phyloP scores from a whole-genome alignment of 2,888 invertebrate genomes.

The Lycophotia porphyrea region DNA sequence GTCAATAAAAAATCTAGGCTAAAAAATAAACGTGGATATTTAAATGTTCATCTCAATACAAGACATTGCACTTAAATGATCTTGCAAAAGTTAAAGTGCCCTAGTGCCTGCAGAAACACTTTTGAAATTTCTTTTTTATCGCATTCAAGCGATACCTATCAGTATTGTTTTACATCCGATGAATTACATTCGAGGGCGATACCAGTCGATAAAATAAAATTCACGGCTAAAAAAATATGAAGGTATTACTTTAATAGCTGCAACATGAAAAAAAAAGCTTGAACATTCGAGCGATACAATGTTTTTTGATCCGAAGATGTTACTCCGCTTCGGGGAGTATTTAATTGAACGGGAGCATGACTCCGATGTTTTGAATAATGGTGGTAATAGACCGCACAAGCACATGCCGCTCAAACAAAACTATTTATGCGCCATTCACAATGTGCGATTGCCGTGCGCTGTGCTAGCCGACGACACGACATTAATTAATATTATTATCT shows the following conservation, averaged over 20 bases:
- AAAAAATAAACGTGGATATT: constrained; percentile 67
- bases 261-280: constrained; percentile 81
- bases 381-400: constrained; percentile 82
- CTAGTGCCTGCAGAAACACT: constrained; percentile 78
- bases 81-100: constrained; percentile 79
- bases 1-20: constrained; percentile 46
- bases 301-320: constrained; percentile 80
- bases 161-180: constrained; percentile 86
- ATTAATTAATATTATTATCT: constrained; percentile 49
- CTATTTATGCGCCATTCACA: constrained; percentile 68
- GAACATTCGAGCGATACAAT: constrained; percentile 80
- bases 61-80: constrained; percentile 85
- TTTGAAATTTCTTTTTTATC: constrained; percentile 83
- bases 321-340: constrained; percentile 79
- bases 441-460: constrained; percentile 47
- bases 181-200: constrained; percentile 82
- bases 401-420: constrained; percentile 79
- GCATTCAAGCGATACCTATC: constrained; percentile 83
- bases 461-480: constrained; percentile 42
- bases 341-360: constrained; percentile 87
- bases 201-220: constrained; percentile 84
- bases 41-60: constrained; percentile 79
- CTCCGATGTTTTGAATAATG: constrained; percentile 86
- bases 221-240: constrained; percentile 77
- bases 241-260: constrained; percentile 86